phyloP scores from a whole-genome alignment of 2,888 invertebrate genomes.

The Malachius bipustulatus region DNA sequence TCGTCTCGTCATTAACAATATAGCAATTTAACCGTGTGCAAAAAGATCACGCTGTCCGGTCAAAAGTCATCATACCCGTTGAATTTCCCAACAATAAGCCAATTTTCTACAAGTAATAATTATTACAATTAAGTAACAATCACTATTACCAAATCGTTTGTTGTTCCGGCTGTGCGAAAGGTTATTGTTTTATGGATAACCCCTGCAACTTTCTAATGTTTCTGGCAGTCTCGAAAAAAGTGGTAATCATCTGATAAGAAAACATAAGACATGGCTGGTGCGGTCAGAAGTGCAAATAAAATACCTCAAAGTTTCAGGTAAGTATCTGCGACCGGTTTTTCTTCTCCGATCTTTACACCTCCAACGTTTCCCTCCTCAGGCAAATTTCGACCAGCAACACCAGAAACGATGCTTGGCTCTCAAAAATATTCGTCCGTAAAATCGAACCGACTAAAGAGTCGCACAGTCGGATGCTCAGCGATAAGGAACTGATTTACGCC shows the following conservation, averaged over 20 bases:
- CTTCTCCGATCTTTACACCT: not conserved
- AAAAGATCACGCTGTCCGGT: too few species aligned
- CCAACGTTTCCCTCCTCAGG: too few species aligned
- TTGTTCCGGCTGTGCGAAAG: too few species aligned
- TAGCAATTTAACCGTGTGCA: too few species aligned
- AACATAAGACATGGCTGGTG: conserved; percentile 28
- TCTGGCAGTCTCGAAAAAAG: conserved; percentile 18
- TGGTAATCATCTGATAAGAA: conserved; percentile 20
- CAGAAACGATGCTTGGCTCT: conserved; percentile 69
- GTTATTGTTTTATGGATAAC: conserved; percentile 21
- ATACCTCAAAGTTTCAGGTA: conserved; percentile 29
- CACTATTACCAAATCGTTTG: too few species aligned
- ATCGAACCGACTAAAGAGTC: conserved; percentile 93
- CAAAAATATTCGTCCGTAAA: conserved; percentile 76
- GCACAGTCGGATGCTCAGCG: conserved; percentile 92
- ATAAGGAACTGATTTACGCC: conserved; percentile 92
- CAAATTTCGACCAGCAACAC: conserved; percentile 32
- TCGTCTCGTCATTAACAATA: too few species aligned
- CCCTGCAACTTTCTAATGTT: too few species aligned
- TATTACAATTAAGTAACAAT: too few species aligned
- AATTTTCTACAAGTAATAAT: too few species aligned
- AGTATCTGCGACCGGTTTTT: not conserved
- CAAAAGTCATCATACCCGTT: too few species aligned
- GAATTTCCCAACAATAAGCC: too few species aligned
- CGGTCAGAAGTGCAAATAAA: conserved; percentile 26